phyloP scores from a whole-genome alignment of 2,888 invertebrate genomes.

The Fragum fragum region DNA sequence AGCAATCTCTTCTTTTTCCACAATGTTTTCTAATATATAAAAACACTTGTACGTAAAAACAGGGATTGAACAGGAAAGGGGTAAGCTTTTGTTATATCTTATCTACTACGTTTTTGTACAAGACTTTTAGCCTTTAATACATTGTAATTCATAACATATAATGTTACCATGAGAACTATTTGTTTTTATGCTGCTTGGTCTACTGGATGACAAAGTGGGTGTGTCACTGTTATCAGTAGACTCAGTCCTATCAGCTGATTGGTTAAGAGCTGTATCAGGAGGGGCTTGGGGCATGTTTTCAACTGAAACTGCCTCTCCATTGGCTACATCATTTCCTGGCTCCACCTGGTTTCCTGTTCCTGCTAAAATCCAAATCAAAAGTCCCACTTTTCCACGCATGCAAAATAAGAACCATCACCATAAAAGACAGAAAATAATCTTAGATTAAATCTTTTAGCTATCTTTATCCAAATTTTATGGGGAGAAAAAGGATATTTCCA shows the following conservation, averaged over 20 bases:
- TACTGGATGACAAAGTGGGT: slow-evolving; percentile 29
- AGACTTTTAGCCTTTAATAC: too few species aligned
- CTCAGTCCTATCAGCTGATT: slow-evolving; percentile 11
- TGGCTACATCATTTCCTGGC: neutral
- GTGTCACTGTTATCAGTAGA: slow-evolving; percentile 22
- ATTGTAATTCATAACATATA: too few species aligned
- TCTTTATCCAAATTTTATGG: too few species aligned
- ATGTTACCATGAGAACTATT: slow-evolving; percentile 60
- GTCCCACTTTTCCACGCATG: neutral
- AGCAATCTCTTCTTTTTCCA: too few species aligned
- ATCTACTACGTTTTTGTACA: too few species aligned
- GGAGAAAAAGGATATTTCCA: too few species aligned
- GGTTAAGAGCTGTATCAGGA: neutral
- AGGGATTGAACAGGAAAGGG: too few species aligned
- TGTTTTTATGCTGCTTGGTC: slow-evolving; percentile 45
- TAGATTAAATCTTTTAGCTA: neutral
- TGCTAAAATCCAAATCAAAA: neutral
- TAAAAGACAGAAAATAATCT: neutral
- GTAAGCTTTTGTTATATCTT: too few species aligned
- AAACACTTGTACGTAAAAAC: too few species aligned
- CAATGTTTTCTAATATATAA: too few species aligned
- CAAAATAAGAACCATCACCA: slow-evolving; percentile 13
- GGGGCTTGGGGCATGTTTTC: slow-evolving; percentile 15
- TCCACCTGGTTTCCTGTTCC: slow-evolving; percentile 9
- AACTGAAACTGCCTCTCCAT: slow-evolving; percentile 21